A percentile compares a stretch with the other conserved stretches of the same genome.
These are phyloP conservation scores for Acleris emargana DNA, from an alignment of 2,888 invertebrate genomes.

Conservation along the genomic window DNA sequence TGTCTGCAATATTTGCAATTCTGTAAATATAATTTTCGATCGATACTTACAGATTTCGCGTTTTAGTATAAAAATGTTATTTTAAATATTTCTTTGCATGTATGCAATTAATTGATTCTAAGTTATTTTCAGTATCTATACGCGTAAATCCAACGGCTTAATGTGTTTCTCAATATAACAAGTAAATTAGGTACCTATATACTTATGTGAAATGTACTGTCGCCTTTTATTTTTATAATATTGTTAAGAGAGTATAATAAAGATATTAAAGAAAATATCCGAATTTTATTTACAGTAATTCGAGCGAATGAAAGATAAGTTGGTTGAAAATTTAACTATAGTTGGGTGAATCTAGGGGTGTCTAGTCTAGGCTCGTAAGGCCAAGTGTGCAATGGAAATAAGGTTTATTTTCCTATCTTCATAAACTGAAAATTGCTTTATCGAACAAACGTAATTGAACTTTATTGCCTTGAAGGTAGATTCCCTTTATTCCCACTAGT, in stretches of 20 bases:
- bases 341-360: too few species aligned
- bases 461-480: too few species aligned
- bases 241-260: slow-evolving; percentile 38
- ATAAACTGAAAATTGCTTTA: too few species aligned
- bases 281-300: background rate
- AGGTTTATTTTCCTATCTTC: too few species aligned
- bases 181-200: slow-evolving; percentile 32
- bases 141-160: slow-evolving; percentile 30
- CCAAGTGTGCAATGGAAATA: too few species aligned
- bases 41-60: background rate
- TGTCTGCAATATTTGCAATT: too few species aligned
- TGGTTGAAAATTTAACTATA: too few species aligned
- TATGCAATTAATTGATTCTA: background rate
- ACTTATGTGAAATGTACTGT: slow-evolving; percentile 35
- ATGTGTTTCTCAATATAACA: slow-evolving; percentile 35
- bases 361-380: too few species aligned
- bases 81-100: background rate
- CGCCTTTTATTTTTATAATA: slow-evolving; percentile 38
- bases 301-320: too few species aligned
- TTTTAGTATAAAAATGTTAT: background rate
- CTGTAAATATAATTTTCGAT: background rate
- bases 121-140: slow-evolving; percentile 13
- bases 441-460: too few species aligned
- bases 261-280: slow-evolving; percentile 24
- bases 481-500: too few species aligned